phyloP scores from a whole-genome alignment of 1,140 invertebrate species.

The Lysiphlebus fabarum region DNA sequence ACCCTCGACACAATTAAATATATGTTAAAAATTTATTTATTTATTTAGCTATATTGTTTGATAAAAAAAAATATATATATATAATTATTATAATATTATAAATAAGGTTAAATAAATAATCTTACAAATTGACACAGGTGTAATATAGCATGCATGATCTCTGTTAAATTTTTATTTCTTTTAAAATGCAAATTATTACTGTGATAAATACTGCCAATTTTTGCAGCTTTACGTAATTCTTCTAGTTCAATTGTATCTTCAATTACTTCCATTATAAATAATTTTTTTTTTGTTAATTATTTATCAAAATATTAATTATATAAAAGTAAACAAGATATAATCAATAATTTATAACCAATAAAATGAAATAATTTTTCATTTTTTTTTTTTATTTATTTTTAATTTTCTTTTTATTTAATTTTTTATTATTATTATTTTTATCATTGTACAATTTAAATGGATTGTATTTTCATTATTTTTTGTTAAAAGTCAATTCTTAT shows the following conservation, averaged over 20 bases:
- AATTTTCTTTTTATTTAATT: too few relatives aligned
- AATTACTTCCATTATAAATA: slow-evolving; percentile 3
- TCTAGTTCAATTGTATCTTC: slow-evolving; percentile 1
- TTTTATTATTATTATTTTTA: too few relatives aligned
- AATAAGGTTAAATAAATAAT: slow-evolving; percentile 19
- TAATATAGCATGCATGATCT: slow-evolving; percentile 5
- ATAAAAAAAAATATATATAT: not conserved
- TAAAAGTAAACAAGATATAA: too few relatives aligned
- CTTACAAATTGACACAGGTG: slow-evolving; percentile 22
- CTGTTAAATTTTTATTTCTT: slow-evolving; percentile 7
- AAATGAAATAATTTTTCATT: too few relatives aligned
- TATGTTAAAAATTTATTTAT: not conserved
- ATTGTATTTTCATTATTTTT: too few relatives aligned
- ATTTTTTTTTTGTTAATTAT: too few relatives aligned
- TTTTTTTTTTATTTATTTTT: too few relatives aligned
- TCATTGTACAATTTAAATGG: too few relatives aligned
- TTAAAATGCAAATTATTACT: slow-evolving; percentile 3
- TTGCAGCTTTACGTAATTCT: slow-evolving; percentile 1
- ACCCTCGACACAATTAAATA: slow-evolving; percentile 7
- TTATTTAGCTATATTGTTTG: not conserved
- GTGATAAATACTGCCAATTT: slow-evolving; percentile 6
- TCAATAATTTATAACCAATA: too few relatives aligned
- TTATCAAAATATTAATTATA: too few relatives aligned
- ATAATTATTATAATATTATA: not conserved
- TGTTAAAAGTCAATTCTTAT: too few relatives aligned